Evolutionary conservation across 2,888 invertebrate genomes (phyloP).

Genomic region (Keiferia lycopersicella): DNA sequence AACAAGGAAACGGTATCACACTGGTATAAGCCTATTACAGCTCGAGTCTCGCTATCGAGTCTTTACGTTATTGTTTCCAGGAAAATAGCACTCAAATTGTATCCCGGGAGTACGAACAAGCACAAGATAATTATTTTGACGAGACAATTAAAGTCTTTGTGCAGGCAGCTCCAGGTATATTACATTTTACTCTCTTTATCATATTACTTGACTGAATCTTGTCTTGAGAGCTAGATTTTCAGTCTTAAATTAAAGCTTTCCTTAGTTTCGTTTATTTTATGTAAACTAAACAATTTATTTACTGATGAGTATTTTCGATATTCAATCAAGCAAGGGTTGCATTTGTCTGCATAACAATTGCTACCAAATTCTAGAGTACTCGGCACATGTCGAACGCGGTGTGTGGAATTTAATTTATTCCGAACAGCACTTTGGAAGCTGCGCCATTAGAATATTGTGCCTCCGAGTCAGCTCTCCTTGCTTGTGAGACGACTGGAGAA

Average conservation of each 20-base stretch:
- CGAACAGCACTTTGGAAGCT: slow-evolving; percentile 9
- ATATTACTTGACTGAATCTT: neutral
- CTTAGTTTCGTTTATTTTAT: no score
- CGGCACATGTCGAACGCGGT: neutral
- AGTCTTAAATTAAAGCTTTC: no score
- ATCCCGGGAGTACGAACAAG: neutral
- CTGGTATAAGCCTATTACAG: neutral
- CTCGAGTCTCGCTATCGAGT: neutral
- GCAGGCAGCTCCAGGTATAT: neutral
- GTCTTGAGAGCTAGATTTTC: no score
- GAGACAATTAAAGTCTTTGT: neutral
- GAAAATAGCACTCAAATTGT: slow-evolving; percentile 1
- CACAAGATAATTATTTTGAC: neutral
- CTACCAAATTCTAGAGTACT: neutral
- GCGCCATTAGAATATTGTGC: slow-evolving; percentile 8
- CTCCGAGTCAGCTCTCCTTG: neutral
- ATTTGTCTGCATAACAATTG: neutral
- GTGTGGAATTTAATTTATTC: slow-evolving; percentile 14
- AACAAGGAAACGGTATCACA: neutral
- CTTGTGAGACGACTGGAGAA: slow-evolving; percentile 13
- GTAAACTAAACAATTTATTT: no score
- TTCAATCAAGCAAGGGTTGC: neutral
- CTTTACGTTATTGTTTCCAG: neutral
- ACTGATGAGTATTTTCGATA: no score
- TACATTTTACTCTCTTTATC: neutral